phyloP scores from a whole-genome alignment of 2,888 invertebrate genomes.

The Mesochorus sp. region DNA sequence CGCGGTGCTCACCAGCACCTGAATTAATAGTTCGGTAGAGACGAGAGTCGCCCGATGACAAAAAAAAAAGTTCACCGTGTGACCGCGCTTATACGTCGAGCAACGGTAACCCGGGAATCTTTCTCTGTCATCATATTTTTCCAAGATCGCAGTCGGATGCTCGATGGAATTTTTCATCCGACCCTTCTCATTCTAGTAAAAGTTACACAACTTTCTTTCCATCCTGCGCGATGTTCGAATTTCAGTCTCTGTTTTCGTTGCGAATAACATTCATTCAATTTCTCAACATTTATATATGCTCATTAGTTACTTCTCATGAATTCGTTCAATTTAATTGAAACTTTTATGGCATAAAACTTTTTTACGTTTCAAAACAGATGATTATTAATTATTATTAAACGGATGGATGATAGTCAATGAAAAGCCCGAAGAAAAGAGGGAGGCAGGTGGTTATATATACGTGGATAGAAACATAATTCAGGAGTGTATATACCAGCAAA shows the following conservation, averaged over 20 bases:
- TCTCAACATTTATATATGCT: neutral
- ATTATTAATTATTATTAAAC: slow-evolving; percentile 22
- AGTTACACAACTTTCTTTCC: too few species aligned
- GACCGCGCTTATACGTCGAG: too few species aligned
- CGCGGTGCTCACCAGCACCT: neutral
- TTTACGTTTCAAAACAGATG: neutral
- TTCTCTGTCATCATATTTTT: slow-evolving; percentile 12
- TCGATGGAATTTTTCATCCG: too few species aligned
- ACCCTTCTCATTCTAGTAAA: too few species aligned
- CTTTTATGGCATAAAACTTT: neutral
- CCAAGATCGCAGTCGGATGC: neutral
- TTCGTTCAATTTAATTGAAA: neutral
- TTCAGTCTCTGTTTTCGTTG: too few species aligned
- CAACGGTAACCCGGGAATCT: too few species aligned
- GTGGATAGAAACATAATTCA: neutral
- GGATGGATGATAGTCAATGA: slow-evolving; percentile 21
- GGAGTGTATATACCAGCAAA: neutral
- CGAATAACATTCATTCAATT: neutral
- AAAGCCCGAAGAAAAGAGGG: too few species aligned
- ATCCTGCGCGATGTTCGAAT: too few species aligned
- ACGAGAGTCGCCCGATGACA: slow-evolving; percentile 14
- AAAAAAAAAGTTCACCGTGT: neutral
- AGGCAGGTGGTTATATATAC: too few species aligned
- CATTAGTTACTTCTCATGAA: neutral
- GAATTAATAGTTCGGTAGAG: slow-evolving; percentile 18